Conservation (phyloP, 2,113 vertebrate species). For the Grantiella picta region DNA sequence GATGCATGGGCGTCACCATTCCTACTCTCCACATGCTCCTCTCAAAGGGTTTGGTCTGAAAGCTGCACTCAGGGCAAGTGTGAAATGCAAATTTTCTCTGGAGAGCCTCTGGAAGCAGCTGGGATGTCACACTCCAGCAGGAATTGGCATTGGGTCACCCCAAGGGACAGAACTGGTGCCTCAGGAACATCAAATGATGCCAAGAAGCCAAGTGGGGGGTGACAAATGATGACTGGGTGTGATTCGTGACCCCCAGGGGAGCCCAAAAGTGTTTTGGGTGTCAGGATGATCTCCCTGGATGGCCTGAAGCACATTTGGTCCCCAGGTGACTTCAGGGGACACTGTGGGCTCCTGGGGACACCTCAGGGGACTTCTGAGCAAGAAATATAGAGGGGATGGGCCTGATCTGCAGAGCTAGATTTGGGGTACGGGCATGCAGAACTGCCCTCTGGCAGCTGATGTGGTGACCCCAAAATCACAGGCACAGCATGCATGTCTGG, state of each 20-base stretch:
- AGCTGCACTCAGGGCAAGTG: rapidly evolving
- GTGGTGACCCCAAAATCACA: background rate
- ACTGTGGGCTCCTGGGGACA: rapidly evolving
- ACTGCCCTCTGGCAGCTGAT: too few species aligned
- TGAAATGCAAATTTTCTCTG: background rate
- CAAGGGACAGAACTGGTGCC: background rate
- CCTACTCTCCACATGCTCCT: rapidly evolving
- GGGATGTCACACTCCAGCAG: background rate
- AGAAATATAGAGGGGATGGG: background rate
- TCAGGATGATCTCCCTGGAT: background rate
- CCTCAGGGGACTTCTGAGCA: background rate
- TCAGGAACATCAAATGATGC: background rate
- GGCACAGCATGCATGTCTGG: rapidly evolving
- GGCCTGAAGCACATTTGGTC: background rate
- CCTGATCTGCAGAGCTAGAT: too few species aligned
- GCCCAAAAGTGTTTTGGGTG: background rate
- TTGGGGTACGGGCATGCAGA: too few species aligned
- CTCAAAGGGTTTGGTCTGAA: background rate
- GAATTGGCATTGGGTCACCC: background rate
- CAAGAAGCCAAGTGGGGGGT: background rate
- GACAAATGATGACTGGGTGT: background rate
- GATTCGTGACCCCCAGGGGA: background rate
- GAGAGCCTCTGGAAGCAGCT: background rate
- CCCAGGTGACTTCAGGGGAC: background rate
- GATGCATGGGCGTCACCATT: rapidly evolving